These are phyloP conservation scores for Scomber japonicus DNA, from an alignment of 2,113 vertebrate genomes.

Conservation along the genomic window DNA sequence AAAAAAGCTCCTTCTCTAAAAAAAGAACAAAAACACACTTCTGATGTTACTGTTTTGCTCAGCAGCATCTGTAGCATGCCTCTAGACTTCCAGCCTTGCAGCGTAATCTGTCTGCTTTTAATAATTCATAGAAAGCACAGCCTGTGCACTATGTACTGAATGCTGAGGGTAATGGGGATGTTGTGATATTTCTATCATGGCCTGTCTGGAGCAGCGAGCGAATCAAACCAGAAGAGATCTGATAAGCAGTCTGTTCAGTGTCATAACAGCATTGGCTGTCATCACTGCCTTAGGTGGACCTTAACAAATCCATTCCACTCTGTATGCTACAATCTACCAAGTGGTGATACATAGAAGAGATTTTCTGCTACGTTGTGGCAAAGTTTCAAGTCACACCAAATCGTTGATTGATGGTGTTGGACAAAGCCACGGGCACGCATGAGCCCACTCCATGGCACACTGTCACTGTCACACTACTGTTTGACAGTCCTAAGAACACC, in stretches of 20 bases:
- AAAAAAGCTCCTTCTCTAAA: slow-evolving; percentile 20
- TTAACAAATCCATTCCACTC: slow-evolving; percentile 61
- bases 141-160: slow-evolving; percentile 72
- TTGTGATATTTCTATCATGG: slow-evolving; percentile 82
- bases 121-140: slow-evolving; percentile 81
- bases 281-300: slow-evolving; percentile 56
- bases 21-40: slow-evolving; percentile 57
- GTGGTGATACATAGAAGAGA: slow-evolving; percentile 20
- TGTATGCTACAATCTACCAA: slow-evolving; percentile 29
- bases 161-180: slow-evolving; percentile 78
- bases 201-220: slow-evolving; percentile 71
- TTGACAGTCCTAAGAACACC: neutral
- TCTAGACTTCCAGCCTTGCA: slow-evolving; percentile 78
- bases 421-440: neutral
- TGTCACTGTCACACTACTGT: neutral
- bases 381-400: slow-evolving; percentile 27
- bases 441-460: neutral
- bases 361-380: neutral
- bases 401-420: slow-evolving; percentile 12
- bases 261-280: slow-evolving; percentile 61
- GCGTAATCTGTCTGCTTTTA: slow-evolving; percentile 81
- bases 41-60: slow-evolving; percentile 73
- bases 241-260: slow-evolving; percentile 74
- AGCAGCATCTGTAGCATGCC: slow-evolving; percentile 76
- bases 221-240: slow-evolving; percentile 74